Evolutionary conservation across 1,140 invertebrate genomes (phyloP).

Genomic region (Coptotermes formosanus): DNA sequence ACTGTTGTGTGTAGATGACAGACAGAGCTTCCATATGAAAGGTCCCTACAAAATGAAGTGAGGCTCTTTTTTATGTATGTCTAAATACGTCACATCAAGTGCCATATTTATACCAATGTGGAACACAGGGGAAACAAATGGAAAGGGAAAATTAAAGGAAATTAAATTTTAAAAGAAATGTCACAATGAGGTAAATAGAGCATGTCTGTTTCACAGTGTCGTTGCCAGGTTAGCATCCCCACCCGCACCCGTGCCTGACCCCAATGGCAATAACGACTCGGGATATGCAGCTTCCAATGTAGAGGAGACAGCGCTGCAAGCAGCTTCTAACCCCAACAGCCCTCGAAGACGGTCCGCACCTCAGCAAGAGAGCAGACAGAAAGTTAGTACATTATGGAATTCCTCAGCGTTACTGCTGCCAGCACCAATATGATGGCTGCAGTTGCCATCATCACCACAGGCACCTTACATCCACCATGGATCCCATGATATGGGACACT

Average conservation of each 20-base stretch:
- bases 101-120: too few species aligned
- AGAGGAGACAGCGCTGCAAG: conserved; percentile 22
- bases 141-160: too few species aligned
- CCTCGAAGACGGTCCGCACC: not conserved
- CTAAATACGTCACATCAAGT: too few species aligned
- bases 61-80: too few species aligned
- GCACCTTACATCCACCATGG: too few species aligned
- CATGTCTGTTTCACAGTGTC: conserved; percentile 44
- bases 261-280: conserved; percentile 77
- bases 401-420: not conserved
- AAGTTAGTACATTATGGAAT: not conserved
- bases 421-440: not conserved
- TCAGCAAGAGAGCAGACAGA: not conserved
- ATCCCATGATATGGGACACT: not conserved
- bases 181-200: too few species aligned
- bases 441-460: not conserved
- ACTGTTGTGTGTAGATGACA: too few species aligned
- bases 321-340: conserved; percentile 18
- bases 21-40: too few species aligned
- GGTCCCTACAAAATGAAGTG: too few species aligned
- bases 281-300: conserved; percentile 60
- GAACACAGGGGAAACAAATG: too few species aligned
- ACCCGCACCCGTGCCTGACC: conserved; percentile 57
- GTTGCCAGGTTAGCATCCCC: conserved; percentile 56
- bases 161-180: too few species aligned